These are phyloP conservation scores for Parauchenoglanis ngamensis DNA, from an alignment of 2,797 vertebrate species.

Conservation along the genomic window DNA sequence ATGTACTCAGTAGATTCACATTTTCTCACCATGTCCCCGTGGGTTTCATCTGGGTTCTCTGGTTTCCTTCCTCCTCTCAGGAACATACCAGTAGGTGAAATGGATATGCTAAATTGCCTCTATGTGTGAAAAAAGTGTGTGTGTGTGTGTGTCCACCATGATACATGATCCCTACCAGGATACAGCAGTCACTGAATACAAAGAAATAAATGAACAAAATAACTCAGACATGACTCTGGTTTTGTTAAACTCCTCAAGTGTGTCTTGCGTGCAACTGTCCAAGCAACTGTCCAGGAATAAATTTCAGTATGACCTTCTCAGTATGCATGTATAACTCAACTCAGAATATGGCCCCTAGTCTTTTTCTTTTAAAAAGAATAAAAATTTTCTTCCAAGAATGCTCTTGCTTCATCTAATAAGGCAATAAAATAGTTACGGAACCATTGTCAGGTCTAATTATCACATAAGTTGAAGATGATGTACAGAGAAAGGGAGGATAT, in stretches of 20 bases:
- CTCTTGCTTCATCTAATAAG: conserved; percentile 20
- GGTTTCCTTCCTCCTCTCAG: background rate
- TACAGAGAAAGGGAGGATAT: conserved; percentile 63
- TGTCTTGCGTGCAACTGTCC: background rate
- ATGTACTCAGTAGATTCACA: background rate
- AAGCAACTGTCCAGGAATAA: background rate
- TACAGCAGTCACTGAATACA: background rate
- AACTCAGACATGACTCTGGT: background rate
- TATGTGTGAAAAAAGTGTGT: background rate
- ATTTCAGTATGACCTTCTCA: background rate
- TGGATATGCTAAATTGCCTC: background rate
- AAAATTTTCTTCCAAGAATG: background rate
- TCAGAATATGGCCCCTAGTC: background rate
- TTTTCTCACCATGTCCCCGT: background rate
- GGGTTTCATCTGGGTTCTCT: background rate
- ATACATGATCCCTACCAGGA: background rate
- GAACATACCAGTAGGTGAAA: background rate
- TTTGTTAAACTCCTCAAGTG: background rate
- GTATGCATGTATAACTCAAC: background rate
- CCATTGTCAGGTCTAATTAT: conserved; percentile 32
- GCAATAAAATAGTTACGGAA: conserved; percentile 25
- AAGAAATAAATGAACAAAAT: background rate
- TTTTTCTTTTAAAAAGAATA: background rate
- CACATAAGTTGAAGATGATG: background rate
- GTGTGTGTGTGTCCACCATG: background rate